Base-by-base conservation (phyloP, 1,140 invertebrate species). In the Aphis gossypii region DNA sequence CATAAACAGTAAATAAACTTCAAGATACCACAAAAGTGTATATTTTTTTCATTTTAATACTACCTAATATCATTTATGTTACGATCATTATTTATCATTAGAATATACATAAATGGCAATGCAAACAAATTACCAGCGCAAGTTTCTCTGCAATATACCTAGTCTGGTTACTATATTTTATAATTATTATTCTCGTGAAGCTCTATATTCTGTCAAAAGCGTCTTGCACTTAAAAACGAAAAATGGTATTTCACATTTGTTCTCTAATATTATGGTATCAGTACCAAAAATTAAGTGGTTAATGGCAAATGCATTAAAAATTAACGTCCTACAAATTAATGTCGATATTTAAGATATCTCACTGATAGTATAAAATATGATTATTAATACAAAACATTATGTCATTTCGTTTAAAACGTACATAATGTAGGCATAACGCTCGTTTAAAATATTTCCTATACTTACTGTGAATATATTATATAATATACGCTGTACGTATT, bases 71-170 rank as follows among this genome's bases (percentile, higher is more conserved):
- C 38, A 41, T 84, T 86, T 44, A 41, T 86, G 23, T 86, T 30
- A 86, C 25, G 41, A 86, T 25, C 83, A 44, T 86, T 86, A 86
- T 86, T 86, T 44, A 86, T 46, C 83, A 86, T 86, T 83, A 83
- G 38, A 83, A 68, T 68, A 83, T 83, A 38, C 82, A 38, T 38
- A 23, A 83, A 83, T 23, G 38, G 35, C 35, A 83, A 83, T 38
- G 82, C 82, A 41, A 83, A 83, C 76, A 83, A 83, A 83, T 83
- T 83, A 83, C 38, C 82, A 41, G 20, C 60, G 60, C 18, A 83
- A 83, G 35, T 38, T 83, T 83, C 38, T 38, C 82, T 83, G 38
- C 82, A 23, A 35, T 38, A 38, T 38, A 83, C 35, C 18, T 83
- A 41, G 82, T 41, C 7, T 38, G 20, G 38, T 83, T 23, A 9